phyloP scores from a whole-genome alignment of 2,888 invertebrate species.

The Hetaerina titia region DNA sequence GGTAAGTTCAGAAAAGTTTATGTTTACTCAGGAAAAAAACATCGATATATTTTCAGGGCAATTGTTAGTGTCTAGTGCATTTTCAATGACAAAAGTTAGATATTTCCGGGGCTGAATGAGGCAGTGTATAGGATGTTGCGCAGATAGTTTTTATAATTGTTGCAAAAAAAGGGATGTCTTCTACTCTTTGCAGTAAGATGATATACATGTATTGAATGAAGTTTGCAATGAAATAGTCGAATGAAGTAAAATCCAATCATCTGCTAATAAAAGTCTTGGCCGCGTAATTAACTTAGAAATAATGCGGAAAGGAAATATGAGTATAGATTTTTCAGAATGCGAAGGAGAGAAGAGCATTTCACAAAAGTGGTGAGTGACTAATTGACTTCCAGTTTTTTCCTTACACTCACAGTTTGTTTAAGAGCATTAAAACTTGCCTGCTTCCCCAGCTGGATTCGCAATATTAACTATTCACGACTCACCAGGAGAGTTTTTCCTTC shows the following conservation, averaged over 20 bases:
- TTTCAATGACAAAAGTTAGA: too few species aligned
- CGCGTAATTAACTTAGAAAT: background rate
- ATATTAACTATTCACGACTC: background rate
- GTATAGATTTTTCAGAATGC: background rate
- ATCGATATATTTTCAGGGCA: too few species aligned
- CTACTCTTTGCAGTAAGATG: too few species aligned
- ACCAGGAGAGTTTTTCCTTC: background rate
- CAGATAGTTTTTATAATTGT: too few species aligned
- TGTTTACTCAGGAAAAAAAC: too few species aligned
- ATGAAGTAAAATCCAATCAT: background rate
- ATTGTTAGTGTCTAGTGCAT: too few species aligned
- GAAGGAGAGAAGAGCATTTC: background rate
- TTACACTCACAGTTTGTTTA: background rate
- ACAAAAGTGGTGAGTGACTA: background rate
- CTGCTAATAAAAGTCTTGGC: background rate
- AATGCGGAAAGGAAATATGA: background rate
- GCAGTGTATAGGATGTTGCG: too few species aligned
- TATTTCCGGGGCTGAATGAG: too few species aligned
- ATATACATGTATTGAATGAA: too few species aligned
- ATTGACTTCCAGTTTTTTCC: background rate
- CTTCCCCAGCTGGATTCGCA: background rate
- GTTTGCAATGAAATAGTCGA: too few species aligned
- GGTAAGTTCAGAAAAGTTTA: too few species aligned
- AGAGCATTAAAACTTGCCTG: background rate
- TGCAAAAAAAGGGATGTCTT: too few species aligned